Evolutionary conservation across 2,113 vertebrate genomes (phyloP), one percentile per base, ranked within the genome.

Genomic region (Grammomys dolichurus): DNA sequence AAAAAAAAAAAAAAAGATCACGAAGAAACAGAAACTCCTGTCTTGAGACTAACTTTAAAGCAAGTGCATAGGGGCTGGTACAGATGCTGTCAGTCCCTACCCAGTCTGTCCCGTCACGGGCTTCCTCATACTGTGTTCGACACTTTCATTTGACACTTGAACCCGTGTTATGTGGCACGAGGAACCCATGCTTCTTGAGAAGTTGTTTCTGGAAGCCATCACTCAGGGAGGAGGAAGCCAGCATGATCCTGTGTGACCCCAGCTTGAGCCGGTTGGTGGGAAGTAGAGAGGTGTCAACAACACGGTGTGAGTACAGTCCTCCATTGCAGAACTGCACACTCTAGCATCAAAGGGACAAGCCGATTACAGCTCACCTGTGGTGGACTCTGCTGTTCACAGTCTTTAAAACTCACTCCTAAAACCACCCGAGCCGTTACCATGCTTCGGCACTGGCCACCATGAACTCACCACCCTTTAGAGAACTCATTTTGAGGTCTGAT

Each of bases 21-120:
- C 28, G 36, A 58, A 48, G 46, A 95, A 93, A 90, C 26, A 93
- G 26, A 90, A 60, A 73, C n/a, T 72, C 72, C 22, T 89, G 51
- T 76, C 78, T 92, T n/a, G 19, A 73, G 70, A 60, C 51, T 43
- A 85, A 70, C 65, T 56, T 40, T 84, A 95, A 92, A 67, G 70
- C 14, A 24, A 72, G 72, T 90, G 56, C 7, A 93, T 51, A 26
- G 33, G 56, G 36, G 10, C 43, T 43, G 73, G 63, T 91, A 26
- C 14, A 67, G 26, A 88, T 19, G 24, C 33, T 70, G 81, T 43
- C 75, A 31, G 72, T 43, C 31, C 87, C 51, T 87, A 33, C 43
- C 78, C 77, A 84, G 58, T 43, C 36, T 95, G 36, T n/a, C 90
- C 87, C 31, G 28, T 87, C 70, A 80, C 43, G 33, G 8, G 19